Evolutionary conservation across 2,888 invertebrate genomes (phyloP).

Genomic region (Pilophorus perplexus): DNA sequence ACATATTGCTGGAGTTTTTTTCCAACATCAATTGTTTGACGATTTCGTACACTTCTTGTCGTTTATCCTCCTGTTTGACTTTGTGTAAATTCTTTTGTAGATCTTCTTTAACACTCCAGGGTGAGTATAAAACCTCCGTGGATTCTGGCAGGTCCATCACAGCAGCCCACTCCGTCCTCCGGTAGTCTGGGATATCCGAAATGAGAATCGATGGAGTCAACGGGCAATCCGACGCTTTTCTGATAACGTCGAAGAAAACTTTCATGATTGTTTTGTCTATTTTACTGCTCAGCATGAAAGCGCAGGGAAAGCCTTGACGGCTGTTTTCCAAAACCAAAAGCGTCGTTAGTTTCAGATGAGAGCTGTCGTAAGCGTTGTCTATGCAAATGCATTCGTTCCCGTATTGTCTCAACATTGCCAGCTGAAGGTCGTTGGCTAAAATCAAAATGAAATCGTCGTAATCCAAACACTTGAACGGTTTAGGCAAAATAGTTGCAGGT

Average conservation of each 20-base stretch:
- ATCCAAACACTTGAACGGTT: no score
- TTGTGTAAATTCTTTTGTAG: not conserved
- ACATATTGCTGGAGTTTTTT: not conserved
- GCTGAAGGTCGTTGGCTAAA: conserved; percentile 46
- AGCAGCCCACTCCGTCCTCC: not conserved
- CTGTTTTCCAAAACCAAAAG: conserved; percentile 47
- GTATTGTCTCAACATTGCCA: conserved; percentile 45
- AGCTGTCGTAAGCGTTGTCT: conserved; percentile 41
- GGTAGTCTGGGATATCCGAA: not conserved
- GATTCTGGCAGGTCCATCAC: not conserved
- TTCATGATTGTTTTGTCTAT: conserved; percentile 43
- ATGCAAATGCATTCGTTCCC: conserved; percentile 48
- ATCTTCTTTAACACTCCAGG: not conserved
- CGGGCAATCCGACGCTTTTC: not conserved
- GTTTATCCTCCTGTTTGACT: not conserved
- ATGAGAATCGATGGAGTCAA: not conserved
- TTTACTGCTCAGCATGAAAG: conserved; percentile 47
- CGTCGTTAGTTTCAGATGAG: conserved; percentile 45
- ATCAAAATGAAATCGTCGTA: conserved; percentile 48
- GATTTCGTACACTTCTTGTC: not conserved
- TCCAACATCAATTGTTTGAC: not conserved
- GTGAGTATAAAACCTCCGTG: not conserved
- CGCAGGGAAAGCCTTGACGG: conserved; percentile 47
- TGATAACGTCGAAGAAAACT: conserved; percentile 45
- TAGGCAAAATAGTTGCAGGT: no score